Base-by-base conservation (phyloP, 2,797 vertebrate species). In the Onychomys leucogaster region DNA sequence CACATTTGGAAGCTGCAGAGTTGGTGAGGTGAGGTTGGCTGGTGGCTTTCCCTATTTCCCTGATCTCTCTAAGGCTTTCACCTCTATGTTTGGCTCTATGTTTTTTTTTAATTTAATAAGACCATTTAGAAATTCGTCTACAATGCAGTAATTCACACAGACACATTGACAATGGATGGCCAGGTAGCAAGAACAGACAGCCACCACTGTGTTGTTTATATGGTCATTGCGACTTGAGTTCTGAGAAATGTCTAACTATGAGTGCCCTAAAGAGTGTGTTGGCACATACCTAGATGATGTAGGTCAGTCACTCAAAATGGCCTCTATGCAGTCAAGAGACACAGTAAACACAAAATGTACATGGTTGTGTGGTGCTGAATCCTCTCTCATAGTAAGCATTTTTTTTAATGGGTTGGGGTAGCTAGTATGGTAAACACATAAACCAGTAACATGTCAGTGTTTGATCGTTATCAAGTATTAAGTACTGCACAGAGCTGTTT, bases 121-220 rank as follows among this genome's bases (percentile, higher is more conserved):
- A 52, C 52, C 52, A 52, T 52, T 52, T 52, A 52, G 52, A 52
- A 52, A 52, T 52, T 52, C 13, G 1, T 52, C 52, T 52, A 52
- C 52, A 52, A 52, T 52, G 52, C 52, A 52, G 73, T 73, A 93
- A 95, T 95, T 78, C 95, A 34, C 29, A 61, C 52, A 52, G 65
- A 86, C 7, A 46, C 6, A 77, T 29, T 63, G 19, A 49, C 52
- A 23, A 52, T 19, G 1, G 43, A 76, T 29, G 75, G 73, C 25
- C 11, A 34, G 55, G 29, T 3, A 17, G 43, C 27, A 61, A 81
- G 57, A 63, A 83, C 2, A 10, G 61, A 75, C 21, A 32, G 52
- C 7, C 19, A 27, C 21, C 61, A 85, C 29, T 19, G 34, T 17
- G 3, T 65, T 65, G 37, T 73, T 41, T 7, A 29, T n/a, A 59